Conservation (phyloP, 2,113 vertebrate genomes). For the Mustelus asterias region DNA sequence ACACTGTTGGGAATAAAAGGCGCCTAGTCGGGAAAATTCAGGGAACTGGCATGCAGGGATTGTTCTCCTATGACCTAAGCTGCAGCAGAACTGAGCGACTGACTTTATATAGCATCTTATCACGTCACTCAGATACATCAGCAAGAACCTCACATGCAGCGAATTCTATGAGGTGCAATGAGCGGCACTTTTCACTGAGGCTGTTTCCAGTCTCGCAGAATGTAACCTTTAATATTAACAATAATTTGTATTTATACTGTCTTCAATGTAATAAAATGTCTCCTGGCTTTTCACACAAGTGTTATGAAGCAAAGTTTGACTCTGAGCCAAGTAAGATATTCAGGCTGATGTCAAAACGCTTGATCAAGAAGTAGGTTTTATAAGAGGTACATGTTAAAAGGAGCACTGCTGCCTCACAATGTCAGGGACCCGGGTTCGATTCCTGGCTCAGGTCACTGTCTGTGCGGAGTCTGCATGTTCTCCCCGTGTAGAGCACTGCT, state of each 20-base stretch:
- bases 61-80: not conserved
- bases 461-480: too few species aligned
- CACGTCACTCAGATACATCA: not conserved
- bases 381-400: not conserved
- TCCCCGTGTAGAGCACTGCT: too few species aligned
- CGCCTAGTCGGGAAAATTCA: not conserved
- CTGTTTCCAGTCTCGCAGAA: not conserved
- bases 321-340: not conserved
- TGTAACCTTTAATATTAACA: not conserved
- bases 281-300: not conserved
- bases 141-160: not conserved
- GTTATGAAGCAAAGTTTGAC: not conserved
- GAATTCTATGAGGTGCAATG: not conserved
- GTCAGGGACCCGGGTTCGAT: too few species aligned
- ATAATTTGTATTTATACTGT: not conserved
- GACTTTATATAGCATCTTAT: not conserved
- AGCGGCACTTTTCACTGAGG: not conserved
- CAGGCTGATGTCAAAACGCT: not conserved
- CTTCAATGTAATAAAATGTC: not conserved
- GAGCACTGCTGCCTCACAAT: too few species aligned
- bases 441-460: too few species aligned
- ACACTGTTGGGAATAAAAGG: not conserved
- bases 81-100: not conserved
- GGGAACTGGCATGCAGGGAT: not conserved
- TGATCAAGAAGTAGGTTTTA: not conserved